These are phyloP conservation scores for Benitochromis conjunctus DNA, from an alignment of 2,113 vertebrate species.

Conservation along the genomic window DNA sequence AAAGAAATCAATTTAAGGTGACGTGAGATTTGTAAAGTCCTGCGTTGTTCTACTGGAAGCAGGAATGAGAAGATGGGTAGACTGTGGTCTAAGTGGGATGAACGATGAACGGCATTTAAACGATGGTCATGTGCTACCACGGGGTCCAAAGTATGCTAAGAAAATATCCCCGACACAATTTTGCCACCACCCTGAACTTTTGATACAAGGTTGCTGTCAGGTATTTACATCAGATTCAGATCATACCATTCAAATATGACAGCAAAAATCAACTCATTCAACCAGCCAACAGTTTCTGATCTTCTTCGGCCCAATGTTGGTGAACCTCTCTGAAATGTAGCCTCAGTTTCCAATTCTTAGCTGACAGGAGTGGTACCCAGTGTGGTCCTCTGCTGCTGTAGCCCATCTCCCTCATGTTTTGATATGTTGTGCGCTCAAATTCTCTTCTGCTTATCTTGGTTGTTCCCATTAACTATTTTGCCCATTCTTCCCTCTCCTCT, in stretches of 20 bases:
- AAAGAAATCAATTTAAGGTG: background rate
- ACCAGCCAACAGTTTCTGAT: background rate
- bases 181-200: background rate
- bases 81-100: background rate
- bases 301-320: background rate
- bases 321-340: background rate
- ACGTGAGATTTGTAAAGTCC: background rate
- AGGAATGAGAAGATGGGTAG: background rate
- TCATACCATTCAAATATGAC: background rate
- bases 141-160: background rate
- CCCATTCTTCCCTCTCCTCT: no score
- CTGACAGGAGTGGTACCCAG: background rate
- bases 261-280: fast-evolving
- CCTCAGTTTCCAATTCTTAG: no score
- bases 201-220: background rate
- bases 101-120: background rate
- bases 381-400: background rate
- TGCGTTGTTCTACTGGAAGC: fast-evolving
- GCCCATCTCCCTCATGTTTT: background rate
- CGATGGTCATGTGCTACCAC: background rate
- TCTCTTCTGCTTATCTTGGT: background rate
- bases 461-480: no score
- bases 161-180: background rate
- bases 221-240: background rate
- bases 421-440: background rate